These are phyloP conservation scores for Dipodomys spectabilis DNA, from an alignment of 2,113 vertebrate genomes.

Conservation along the genomic window DNA sequence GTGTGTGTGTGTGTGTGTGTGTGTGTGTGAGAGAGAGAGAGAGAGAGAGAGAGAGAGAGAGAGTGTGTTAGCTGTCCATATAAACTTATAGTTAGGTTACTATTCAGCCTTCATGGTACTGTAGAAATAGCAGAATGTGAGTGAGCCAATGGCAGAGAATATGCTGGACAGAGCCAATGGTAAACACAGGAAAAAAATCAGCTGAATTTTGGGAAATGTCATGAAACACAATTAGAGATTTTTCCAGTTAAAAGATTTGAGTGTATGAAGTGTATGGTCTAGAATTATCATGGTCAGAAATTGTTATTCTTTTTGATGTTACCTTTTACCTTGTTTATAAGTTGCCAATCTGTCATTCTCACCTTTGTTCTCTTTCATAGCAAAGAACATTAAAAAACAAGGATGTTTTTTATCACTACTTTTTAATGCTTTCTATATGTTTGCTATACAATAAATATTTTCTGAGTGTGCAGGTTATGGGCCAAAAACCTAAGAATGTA, in stretches of 20 bases:
- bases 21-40: too few species aligned
- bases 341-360: not conserved
- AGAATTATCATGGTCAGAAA: conserved; percentile 1
- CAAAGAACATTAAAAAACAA: not conserved
- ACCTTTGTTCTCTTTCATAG: not conserved
- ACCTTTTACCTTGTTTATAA: conserved; percentile 14
- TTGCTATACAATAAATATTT: not conserved
- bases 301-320: conserved; percentile 39
- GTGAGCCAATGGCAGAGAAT: not conserved
- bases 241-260: not conserved
- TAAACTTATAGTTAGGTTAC: not conserved
- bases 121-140: not conserved
- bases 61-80: not conserved
- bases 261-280: not conserved
- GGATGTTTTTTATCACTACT: not conserved
- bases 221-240: not conserved
- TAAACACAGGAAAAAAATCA: not conserved
- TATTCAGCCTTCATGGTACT: not conserved
- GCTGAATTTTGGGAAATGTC: not conserved
- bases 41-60: too few species aligned
- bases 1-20: too few species aligned
- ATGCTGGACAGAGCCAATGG: not conserved
- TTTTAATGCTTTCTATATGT: not conserved
- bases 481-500: not conserved
- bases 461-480: not conserved